These are phyloP conservation scores for Clarias platycephalus DNA, from an alignment of 2,797 vertebrate genomes.

Conservation along the genomic window DNA sequence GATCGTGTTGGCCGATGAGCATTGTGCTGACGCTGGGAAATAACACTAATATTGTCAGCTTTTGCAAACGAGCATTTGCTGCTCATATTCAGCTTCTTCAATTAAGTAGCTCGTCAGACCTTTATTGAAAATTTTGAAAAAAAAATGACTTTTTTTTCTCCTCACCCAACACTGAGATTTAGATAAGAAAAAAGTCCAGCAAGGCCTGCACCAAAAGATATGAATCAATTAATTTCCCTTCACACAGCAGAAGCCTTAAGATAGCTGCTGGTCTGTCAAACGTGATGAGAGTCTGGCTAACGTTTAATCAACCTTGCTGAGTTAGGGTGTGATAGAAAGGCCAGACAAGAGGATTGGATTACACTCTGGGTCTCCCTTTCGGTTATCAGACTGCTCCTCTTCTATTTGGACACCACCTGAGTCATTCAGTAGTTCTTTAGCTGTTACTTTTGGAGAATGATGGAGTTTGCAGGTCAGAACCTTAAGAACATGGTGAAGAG, in stretches of 20 bases:
- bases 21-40: constrained; percentile 24
- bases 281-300: constrained; percentile 50
- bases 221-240: constrained; percentile 59
- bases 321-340: constrained; percentile 45
- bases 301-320: constrained; percentile 52
- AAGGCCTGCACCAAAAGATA: constrained; percentile 49
- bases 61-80: constrained; percentile 29
- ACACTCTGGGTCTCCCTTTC: constrained; percentile 44
- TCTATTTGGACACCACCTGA: constrained; percentile 40
- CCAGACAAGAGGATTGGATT: constrained; percentile 54
- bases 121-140: constrained; percentile 51
- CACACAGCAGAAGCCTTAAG: constrained; percentile 40
- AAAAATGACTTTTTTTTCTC: constrained; percentile 29
- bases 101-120: constrained; percentile 47
- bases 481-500: constrained; percentile 30
- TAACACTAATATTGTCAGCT: constrained; percentile 30
- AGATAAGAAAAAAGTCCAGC: constrained; percentile 38
- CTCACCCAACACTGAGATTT: constrained; percentile 14
- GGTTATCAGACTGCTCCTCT: constrained; percentile 45
- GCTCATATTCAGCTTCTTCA: constrained; percentile 42
- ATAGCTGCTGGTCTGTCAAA: constrained; percentile 50
- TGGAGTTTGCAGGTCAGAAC: constrained; percentile 27
- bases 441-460: not conserved
- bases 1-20: constrained; percentile 22
- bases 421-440: constrained; percentile 32